Evolutionary conservation across 2,888 invertebrate species (phyloP), one percentile per base, ranked within the genome.

Genomic region (Coremacera marginata): DNA sequence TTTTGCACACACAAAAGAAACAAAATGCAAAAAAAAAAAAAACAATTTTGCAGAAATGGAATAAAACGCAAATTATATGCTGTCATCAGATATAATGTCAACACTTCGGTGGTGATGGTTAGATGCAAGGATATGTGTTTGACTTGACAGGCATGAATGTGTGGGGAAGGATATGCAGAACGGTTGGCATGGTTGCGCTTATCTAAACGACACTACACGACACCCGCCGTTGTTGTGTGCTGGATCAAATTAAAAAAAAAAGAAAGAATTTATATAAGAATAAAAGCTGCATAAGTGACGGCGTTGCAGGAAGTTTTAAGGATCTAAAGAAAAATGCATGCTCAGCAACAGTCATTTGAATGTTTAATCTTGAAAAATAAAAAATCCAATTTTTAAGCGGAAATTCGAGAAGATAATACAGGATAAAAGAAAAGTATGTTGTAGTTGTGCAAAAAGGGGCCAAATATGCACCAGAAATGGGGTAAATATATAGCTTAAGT

Each of bases 61-160:
- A 73, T 73, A 65, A 73, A 73, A 73, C 63, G 73, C 63, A 65
- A 73, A 73, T 73, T 65, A 65, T 44, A 14, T 49, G 73, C 73
- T 73, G 73, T 73, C 73, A 73, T 52, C 73, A 65, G 51, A 73
- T 65, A 52, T 63, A 51, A 73, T 73, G 31, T 73, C 73, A 70
- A 67, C 67, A 67, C 67, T 67, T 67, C 19, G 67, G 67, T 44
- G 67, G 44, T 44, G 67, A 22, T 44, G 22, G 14, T 22, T 44
- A 44, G 9, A 16, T 67, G 67, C 67, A 63, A 34, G 31, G 31
- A 14, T n/a, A 62, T 8, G 27, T 27, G 25, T 27, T 27, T 27
- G 62, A 8, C 44, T 62, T 62, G n/a, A 27, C 63, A 63, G 63
- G 34, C 16, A n/a, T 19, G 60, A 4, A 27, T 19, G 60, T 22